phyloP scores from a whole-genome alignment of 2,113 vertebrate species.

The Dryoscopus gambensis region DNA sequence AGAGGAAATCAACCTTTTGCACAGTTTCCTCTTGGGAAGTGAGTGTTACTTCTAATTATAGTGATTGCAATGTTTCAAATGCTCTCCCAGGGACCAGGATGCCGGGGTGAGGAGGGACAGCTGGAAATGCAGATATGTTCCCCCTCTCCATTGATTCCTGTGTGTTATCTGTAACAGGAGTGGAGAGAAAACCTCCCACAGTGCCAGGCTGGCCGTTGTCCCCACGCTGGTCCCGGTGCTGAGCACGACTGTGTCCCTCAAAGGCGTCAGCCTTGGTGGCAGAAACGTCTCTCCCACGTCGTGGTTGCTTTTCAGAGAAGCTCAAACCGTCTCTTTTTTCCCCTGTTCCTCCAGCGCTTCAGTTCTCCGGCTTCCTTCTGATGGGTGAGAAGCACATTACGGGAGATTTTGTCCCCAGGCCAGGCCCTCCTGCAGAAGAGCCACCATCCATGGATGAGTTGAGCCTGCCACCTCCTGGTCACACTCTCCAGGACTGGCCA shows the following conservation, averaged over 20 bases:
- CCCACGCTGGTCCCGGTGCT: rapidly evolving
- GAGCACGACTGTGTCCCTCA: rapidly evolving
- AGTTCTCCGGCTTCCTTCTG: neutral
- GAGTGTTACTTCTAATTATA: slow-evolving; percentile 57
- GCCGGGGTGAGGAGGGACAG: neutral
- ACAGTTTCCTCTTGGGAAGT: slow-evolving; percentile 56
- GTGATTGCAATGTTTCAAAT: neutral
- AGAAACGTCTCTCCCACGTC: neutral
- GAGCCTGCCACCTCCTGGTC: slow-evolving; percentile 61
- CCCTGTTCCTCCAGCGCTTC: neutral
- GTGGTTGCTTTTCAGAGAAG: neutral
- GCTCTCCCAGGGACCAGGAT: neutral
- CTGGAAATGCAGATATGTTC: neutral
- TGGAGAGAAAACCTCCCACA: neutral
- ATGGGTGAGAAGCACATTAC: neutral
- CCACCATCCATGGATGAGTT: neutral
- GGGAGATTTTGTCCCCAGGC: neutral
- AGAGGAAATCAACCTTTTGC: slow-evolving; percentile 62
- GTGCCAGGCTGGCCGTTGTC: neutral
- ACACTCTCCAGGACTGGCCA: neutral
- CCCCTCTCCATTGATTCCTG: neutral
- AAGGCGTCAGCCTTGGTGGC: neutral
- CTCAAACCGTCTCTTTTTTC: rapidly evolving
- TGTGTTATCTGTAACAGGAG: neutral
- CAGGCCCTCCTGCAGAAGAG: neutral